phyloP scores from a whole-genome alignment of 1,140 invertebrate species.

The Drosophila oshimai region DNA sequence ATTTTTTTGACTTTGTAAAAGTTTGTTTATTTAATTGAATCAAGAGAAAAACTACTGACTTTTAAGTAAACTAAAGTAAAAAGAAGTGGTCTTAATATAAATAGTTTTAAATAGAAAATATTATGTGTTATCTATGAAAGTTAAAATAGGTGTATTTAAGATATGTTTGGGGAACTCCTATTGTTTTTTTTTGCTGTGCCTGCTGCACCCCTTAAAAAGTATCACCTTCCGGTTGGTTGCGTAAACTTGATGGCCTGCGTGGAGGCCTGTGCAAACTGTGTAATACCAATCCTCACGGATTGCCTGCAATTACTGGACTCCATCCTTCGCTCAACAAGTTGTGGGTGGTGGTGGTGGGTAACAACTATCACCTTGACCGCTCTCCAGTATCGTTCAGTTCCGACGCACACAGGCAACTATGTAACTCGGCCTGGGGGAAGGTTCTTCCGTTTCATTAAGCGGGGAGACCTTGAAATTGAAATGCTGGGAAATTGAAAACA shows the following conservation, averaged over 20 bases:
- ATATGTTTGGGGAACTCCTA: not conserved
- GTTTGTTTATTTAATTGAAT: no score
- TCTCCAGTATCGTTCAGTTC: slow-evolving; percentile 35
- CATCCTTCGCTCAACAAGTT: slow-evolving; percentile 32
- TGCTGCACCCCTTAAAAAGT: not conserved
- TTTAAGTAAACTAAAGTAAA: no score
- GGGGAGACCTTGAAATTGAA: slow-evolving; percentile 54
- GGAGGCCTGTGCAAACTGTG: not conserved
- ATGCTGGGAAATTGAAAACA: slow-evolving; percentile 63
- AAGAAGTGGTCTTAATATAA: no score
- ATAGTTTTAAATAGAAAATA: no score
- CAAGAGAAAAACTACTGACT: no score
- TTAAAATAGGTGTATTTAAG: no score
- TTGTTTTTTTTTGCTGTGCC: not conserved
- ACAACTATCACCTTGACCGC: slow-evolving; percentile 39
- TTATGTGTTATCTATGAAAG: no score
- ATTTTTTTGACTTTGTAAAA: no score
- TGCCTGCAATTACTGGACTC: not conserved
- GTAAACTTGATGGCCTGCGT: slow-evolving; percentile 2
- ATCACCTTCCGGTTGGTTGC: not conserved
- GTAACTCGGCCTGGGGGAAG: slow-evolving; percentile 7
- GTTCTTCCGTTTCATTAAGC: slow-evolving; percentile 50
- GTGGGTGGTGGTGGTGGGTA: not conserved
- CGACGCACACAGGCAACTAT: not conserved
- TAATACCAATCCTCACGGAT: not conserved